Evolutionary conservation across 2,888 invertebrate genomes (phyloP).

Genomic region (Eupithecia exiguata): DNA sequence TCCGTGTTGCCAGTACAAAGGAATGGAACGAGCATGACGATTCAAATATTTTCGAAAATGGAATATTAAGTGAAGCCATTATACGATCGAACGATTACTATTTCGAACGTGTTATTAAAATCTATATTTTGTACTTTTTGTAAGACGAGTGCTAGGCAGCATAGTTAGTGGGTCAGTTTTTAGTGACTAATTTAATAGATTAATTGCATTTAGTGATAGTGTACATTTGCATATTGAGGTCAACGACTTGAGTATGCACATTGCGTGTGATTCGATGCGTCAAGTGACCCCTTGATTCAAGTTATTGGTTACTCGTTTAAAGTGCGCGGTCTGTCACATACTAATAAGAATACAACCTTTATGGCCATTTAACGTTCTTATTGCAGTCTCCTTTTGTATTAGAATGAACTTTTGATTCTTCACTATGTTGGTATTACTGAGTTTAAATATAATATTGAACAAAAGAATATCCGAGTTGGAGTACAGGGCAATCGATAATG

Average conservation of each 20-base stretch:
- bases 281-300: slow-evolving; percentile 80
- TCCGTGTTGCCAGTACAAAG: slow-evolving; percentile 74
- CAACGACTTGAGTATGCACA: slow-evolving; percentile 75
- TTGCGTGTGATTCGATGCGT: slow-evolving; percentile 73
- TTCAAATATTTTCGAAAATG: slow-evolving; percentile 83
- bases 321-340: slow-evolving; percentile 66
- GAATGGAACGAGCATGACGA: slow-evolving; percentile 81
- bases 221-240: slow-evolving; percentile 74
- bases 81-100: slow-evolving; percentile 77
- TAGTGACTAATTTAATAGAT: slow-evolving; percentile 28
- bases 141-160: slow-evolving; percentile 42
- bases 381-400: slow-evolving; percentile 19
- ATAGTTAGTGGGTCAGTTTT: slow-evolving; percentile 39
- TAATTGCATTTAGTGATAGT: slow-evolving; percentile 39
- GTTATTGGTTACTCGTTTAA: slow-evolving; percentile 80
- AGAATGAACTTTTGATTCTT: slow-evolving; percentile 24
- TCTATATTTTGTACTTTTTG: slow-evolving; percentile 39
- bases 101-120: slow-evolving; percentile 76
- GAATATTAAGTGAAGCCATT: slow-evolving; percentile 83
- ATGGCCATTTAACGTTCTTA: slow-evolving; percentile 42
- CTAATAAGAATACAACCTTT: slow-evolving; percentile 41
- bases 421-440: not conserved
- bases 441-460: slow-evolving; percentile 46
- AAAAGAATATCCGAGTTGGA: slow-evolving; percentile 46
- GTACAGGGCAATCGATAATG: slow-evolving; percentile 62